Evolutionary conservation across 2,888 invertebrate genomes (phyloP).

Genomic region (Cistogaster globosa): DNA sequence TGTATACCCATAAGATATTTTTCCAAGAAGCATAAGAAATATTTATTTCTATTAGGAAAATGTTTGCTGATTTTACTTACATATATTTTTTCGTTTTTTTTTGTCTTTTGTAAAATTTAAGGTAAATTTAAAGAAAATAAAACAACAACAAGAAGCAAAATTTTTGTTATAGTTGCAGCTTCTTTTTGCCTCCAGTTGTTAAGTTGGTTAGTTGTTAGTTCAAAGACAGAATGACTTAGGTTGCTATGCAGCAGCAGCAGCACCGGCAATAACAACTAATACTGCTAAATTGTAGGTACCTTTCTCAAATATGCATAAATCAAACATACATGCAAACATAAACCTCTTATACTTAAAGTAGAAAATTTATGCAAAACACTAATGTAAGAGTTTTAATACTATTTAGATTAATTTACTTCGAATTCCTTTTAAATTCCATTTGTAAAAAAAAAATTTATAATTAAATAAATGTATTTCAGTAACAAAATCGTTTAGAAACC

Average conservation of each 20-base stretch:
- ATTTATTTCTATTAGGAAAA: conserved; percentile 51
- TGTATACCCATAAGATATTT: conserved; percentile 55
- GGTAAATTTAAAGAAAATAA: conserved; percentile 52
- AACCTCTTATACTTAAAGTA: neutral
- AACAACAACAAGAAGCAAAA: conserved; percentile 51
- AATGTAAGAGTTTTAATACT: too few relatives aligned
- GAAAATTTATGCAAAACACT: too few relatives aligned
- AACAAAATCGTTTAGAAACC: too few relatives aligned
- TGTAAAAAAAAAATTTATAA: too few relatives aligned
- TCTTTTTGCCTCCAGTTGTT: conserved; percentile 66
- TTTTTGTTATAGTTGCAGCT: conserved; percentile 61
- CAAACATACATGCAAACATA: neutral
- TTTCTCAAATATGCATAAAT: neutral
- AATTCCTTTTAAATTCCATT: too few relatives aligned
- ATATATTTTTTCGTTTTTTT: neutral
- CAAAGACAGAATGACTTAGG: conserved; percentile 49
- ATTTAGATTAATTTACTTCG: too few relatives aligned
- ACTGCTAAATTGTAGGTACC: conserved; percentile 1
- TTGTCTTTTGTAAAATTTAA: conserved; percentile 9
- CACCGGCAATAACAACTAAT: conserved; percentile 29
- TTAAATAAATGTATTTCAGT: too few relatives aligned
- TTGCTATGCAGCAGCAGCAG: conserved; percentile 49
- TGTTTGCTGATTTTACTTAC: conserved; percentile 15
- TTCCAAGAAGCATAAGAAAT: conserved; percentile 65
- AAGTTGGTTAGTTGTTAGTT: conserved; percentile 50